Conservation (phyloP, 64 coral and sea anemone species). For the Pocillopora verrucosa region DNA sequence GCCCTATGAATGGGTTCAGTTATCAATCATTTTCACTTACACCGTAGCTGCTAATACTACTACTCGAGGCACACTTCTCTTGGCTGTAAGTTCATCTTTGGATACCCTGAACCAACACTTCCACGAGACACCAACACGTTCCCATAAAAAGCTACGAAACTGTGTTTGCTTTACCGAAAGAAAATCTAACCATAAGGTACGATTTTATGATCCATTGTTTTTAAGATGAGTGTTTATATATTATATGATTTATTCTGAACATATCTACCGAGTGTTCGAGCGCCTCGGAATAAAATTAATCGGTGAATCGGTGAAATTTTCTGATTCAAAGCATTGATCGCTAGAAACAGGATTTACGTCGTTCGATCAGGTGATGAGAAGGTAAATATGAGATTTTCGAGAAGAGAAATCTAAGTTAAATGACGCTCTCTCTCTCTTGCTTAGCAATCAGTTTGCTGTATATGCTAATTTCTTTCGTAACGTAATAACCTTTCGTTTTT, state of each 20-base stretch:
- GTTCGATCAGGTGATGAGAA: background rate
- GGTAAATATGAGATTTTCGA: background rate
- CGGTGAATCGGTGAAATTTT: background rate
- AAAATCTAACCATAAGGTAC: background rate
- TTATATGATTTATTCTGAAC: constrained; percentile 1
- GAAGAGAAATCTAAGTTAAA: background rate
- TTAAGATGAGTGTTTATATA: constrained; percentile 3
- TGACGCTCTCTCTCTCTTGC: background rate
- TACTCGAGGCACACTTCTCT: background rate
- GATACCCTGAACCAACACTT: background rate
- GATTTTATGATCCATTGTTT: constrained; percentile 5
- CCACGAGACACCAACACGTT: background rate
- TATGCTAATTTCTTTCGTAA: constrained; percentile 7
- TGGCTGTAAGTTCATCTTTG: background rate
- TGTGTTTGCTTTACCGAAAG: background rate
- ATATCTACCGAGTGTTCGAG: background rate
- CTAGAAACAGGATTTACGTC: background rate
- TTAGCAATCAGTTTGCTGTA: background rate
- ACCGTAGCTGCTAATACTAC: background rate
- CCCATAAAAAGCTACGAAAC: background rate
- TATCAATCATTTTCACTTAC: background rate
- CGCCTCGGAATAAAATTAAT: background rate
- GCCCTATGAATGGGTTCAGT: constrained; percentile 23
- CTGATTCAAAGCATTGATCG: background rate
- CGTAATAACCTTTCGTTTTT: background rate